Evolutionary conservation across 2,113 vertebrate genomes (phyloP), one percentile per base, ranked within the genome.

Genomic region (Rattus rattus): DNA sequence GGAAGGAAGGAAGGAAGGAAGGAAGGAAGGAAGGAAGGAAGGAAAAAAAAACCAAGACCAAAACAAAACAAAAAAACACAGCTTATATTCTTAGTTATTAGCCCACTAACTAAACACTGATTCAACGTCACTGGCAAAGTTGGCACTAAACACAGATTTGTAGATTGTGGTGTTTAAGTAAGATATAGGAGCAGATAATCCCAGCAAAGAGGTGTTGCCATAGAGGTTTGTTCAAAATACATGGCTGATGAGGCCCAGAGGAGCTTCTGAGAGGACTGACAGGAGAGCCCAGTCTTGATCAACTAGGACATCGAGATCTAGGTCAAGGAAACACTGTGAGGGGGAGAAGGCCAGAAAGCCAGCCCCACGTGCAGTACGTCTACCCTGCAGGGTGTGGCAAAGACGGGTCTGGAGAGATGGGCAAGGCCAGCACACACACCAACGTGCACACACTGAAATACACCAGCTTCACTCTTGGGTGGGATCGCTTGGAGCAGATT

Each of bases 311-410:
- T 17, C 69, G 26, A 69, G 43, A 88, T 77, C 36, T 56, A 61
- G 54, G 54, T 39, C 24, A 67, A 88, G 52, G 61, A 87, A 67
- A 76, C 49, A 76, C 22, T 39, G 22, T 43, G 95, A 90, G 43
- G 70, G 24, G 75, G 49, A 95, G 61, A 43, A 77, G 43, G 33
- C 6, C 0, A 88, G 67, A 69, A 36, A n/a, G 65, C 19, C 19
- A 16, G 65, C 2, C 13, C 17, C 30, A 11, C 0, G 10, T n/a
- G 43, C 24, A 52, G 84, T 54, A 54, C 43, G 69, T 13, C 24
- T 61, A 17, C 47, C 54, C 20, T 33, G n/a, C 87, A 43, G 76
- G 86, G 86, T 52, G 92, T 86, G 77, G 52, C 49, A 36, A 90
- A 49, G 16, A 70, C 28, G 39, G 87, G 9, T 33, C 83, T 0